Percentiles rank a stretch among this genome's conserved stretches.
phyloP scores from a whole-genome alignment of 2,888 invertebrate genomes.

The Busseola fusca region DNA sequence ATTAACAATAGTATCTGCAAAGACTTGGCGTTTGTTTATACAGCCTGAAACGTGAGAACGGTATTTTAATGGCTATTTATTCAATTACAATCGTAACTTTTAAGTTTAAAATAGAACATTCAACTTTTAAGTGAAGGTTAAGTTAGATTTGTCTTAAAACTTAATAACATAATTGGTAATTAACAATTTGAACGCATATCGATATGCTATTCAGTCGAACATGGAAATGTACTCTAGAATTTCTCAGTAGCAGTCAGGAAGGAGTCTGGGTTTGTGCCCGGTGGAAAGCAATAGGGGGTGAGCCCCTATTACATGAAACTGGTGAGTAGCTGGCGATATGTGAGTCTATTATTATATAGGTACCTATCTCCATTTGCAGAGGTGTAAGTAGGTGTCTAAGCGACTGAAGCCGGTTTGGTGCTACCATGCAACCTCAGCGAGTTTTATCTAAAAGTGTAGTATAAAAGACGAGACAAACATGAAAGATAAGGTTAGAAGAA shows the following conservation, averaged over 20 bases:
- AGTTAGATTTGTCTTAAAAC: constrained; percentile 1
- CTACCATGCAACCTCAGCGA: no score
- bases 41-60: constrained; percentile 49
- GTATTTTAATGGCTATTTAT: constrained; percentile 50
- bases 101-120: constrained; percentile 25
- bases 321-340: no score
- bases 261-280: no score
- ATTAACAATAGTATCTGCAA: constrained; percentile 27
- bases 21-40: constrained; percentile 33
- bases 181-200: neutral
- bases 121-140: neutral
- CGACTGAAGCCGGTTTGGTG: no score
- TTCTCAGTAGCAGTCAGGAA: neutral
- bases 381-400: no score
- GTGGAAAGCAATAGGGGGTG: neutral
- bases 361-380: no score
- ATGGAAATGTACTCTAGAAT: neutral
- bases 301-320: neutral
- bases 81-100: constrained; percentile 7
- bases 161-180: neutral
- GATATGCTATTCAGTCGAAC: neutral
- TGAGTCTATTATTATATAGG: no score
- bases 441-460: no score
- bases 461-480: no score
- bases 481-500: no score